phyloP scores from a whole-genome alignment of 2,113 vertebrate species.

The Anoplopoma fimbria region DNA sequence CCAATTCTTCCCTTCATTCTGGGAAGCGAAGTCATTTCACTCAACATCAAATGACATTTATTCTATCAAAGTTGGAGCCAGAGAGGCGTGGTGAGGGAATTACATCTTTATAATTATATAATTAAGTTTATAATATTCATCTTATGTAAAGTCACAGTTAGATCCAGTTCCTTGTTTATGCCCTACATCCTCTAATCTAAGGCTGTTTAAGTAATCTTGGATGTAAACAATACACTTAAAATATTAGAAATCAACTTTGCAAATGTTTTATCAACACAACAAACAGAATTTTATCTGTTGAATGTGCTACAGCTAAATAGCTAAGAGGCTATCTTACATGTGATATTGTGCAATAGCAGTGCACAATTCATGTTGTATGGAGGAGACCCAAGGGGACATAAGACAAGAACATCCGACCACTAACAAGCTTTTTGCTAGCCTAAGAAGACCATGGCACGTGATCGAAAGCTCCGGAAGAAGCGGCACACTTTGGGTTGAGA shows the following conservation, averaged over 20 bases:
- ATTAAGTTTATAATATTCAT: background rate
- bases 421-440: background rate
- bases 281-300: background rate
- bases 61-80: slow-evolving; percentile 12
- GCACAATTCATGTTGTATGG: background rate
- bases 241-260: background rate
- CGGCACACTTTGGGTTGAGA: too few species aligned
- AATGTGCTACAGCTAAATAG: background rate
- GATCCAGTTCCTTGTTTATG: background rate
- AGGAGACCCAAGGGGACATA: background rate
- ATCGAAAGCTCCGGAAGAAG: background rate
- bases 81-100: slow-evolving; percentile 11
- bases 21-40: slow-evolving; percentile 17
- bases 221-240: background rate
- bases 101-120: background rate
- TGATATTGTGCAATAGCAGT: background rate
- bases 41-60: slow-evolving; percentile 24
- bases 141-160: background rate
- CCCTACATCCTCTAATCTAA: background rate
- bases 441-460: background rate
- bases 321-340: background rate
- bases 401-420: background rate
- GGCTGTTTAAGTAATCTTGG: background rate
- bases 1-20: slow-evolving; percentile 26
- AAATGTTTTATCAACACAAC: background rate